These are phyloP conservation scores for Meteorus cinctellus DNA, from an alignment of 2,888 invertebrate species.

Conservation along the genomic window DNA sequence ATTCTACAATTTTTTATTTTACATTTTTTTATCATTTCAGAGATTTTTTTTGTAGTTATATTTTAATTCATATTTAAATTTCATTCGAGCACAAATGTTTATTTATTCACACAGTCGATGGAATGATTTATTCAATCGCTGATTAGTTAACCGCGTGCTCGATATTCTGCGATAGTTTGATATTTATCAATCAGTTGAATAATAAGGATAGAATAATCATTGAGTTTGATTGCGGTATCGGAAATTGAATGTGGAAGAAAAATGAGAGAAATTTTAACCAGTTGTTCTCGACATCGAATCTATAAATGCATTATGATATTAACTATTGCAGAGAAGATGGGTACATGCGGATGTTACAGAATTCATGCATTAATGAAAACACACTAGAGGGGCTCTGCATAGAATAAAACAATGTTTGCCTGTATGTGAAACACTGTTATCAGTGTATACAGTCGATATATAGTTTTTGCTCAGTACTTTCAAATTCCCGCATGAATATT, in stretches of 20 bases:
- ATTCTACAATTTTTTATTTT: neutral
- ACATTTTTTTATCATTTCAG: neutral
- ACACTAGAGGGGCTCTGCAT: slow-evolving; percentile 18
- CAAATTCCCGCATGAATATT: slow-evolving; percentile 18
- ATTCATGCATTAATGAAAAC: slow-evolving; percentile 40
- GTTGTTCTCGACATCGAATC: slow-evolving; percentile 8
- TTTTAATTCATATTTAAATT: neutral
- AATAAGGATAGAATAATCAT: neutral
- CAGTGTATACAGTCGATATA: neutral
- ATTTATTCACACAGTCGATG: neutral
- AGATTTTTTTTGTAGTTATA: neutral
- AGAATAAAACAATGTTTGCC: neutral
- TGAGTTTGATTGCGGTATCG: neutral
- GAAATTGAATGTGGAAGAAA: neutral
- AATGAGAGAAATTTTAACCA: neutral
- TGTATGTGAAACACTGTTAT: neutral
- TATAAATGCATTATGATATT: slow-evolving; percentile 4
- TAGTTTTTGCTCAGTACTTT: slow-evolving; percentile 15
- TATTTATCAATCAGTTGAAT: neutral
- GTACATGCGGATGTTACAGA: slow-evolving; percentile 21
- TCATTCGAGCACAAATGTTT: neutral
- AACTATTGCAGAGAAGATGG: neutral
- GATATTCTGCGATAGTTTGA: neutral
- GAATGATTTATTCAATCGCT: neutral
- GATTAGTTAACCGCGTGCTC: neutral